Conservation (phyloP, 2,797 vertebrate genomes). For the Sylvia borin region DNA sequence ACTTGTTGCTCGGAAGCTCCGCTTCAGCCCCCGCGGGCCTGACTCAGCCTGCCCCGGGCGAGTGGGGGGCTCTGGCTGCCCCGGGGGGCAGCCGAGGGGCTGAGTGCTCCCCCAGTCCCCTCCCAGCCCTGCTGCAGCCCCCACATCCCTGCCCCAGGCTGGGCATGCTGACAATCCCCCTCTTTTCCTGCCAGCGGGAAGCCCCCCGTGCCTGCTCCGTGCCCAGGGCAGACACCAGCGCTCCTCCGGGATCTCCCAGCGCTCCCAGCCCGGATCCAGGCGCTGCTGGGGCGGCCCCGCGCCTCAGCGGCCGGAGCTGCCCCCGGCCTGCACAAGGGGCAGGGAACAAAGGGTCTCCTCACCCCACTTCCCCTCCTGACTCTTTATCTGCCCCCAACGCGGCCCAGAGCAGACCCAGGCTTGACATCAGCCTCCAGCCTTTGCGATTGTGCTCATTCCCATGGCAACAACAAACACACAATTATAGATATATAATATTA, state of each 20-base stretch:
- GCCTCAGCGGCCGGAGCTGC: neutral
- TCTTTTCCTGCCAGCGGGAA: neutral
- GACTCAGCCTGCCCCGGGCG: neutral
- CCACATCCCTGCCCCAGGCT: fast-evolving
- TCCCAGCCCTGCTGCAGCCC: neutral
- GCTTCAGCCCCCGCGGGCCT: neutral
- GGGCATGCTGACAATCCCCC: neutral
- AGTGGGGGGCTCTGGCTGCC: neutral
- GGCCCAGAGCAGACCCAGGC: neutral
- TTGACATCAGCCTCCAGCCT: conserved; percentile 45
- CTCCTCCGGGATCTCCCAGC: fast-evolving
- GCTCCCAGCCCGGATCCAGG: neutral
- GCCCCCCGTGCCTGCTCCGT: neutral
- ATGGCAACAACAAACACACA: conserved; percentile 76
- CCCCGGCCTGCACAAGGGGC: neutral
- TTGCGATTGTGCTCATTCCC: conserved; percentile 72
- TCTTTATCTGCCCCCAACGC: neutral
- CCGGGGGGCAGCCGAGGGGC: neutral
- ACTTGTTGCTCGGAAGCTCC: conserved; percentile 6
- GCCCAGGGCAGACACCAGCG: neutral
- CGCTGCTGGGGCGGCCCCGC: neutral
- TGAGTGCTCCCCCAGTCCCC: neutral
- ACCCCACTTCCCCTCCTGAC: neutral
- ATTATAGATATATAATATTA: conserved; percentile 58
- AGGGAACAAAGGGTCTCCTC: neutral